A percentile compares a stretch with the other conserved stretches of the same genome.
These are phyloP conservation scores for Helostoma temminkii DNA, from an alignment of 2,797 vertebrate genomes.

Conservation along the genomic window DNA sequence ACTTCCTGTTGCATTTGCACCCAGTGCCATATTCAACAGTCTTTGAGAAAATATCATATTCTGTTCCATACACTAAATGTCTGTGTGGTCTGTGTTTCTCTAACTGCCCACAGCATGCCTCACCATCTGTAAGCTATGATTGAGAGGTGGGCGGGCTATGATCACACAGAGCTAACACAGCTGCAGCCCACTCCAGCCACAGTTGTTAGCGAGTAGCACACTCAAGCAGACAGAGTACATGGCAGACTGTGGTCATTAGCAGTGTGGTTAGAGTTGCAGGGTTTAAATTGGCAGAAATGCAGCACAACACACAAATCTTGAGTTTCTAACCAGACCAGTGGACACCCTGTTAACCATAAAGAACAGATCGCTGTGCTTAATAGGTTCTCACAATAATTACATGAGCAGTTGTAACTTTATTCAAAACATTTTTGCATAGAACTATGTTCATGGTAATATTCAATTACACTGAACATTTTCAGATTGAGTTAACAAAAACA, in stretches of 20 bases:
- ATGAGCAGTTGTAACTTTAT: background rate
- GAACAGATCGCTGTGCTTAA: background rate
- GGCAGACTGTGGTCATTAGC: slow-evolving; percentile 51
- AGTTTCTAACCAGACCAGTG: slow-evolving; percentile 4
- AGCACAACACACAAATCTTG: slow-evolving; percentile 13
- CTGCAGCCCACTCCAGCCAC: slow-evolving; percentile 67
- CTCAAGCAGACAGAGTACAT: slow-evolving; percentile 55
- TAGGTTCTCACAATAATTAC: slow-evolving; percentile 1
- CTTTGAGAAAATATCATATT: slow-evolving; percentile 47
- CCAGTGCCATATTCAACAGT: slow-evolving; percentile 9
- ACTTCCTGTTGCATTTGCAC: slow-evolving; percentile 40
- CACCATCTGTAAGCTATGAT: slow-evolving; percentile 78
- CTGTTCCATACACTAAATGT: slow-evolving; percentile 51
- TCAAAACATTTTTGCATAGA: slow-evolving; percentile 1
- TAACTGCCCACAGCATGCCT: slow-evolving; percentile 61
- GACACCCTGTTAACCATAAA: slow-evolving; percentile 12
- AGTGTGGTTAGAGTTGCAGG: slow-evolving; percentile 30
- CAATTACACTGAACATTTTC: slow-evolving; percentile 29
- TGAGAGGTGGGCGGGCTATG: slow-evolving; percentile 61
- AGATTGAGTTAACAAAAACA: slow-evolving; percentile 24
- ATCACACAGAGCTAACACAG: slow-evolving; percentile 72
- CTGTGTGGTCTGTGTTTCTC: slow-evolving; percentile 63
- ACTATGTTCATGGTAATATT: no score
- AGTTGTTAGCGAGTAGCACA: slow-evolving; percentile 60
- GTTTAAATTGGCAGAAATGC: slow-evolving; percentile 17